Base-by-base conservation (phyloP, 2,888 invertebrate species). In the Hydroisotoma schaefferi region DNA sequence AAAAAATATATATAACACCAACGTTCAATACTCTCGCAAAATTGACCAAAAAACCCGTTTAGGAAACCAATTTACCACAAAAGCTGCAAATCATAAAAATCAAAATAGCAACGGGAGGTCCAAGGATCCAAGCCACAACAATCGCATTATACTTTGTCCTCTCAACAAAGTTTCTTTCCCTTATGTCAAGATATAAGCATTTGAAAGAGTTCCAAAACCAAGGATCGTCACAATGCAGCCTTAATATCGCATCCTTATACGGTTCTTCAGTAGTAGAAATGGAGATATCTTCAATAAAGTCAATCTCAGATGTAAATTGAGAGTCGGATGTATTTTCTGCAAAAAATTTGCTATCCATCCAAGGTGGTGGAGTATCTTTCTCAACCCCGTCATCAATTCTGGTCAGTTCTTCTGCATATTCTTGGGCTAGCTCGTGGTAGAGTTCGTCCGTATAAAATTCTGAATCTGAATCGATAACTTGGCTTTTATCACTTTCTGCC, bases 171-270 rank as follows among this genome's bases (percentile, higher is more conserved):
- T 57, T 60, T 18, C 33, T 48, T n/a, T 56, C 29, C 53, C 52
- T 56, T 6, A 57, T 15, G 49, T 67, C 67, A 22, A 63, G 22
- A 56, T 57, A 67, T 3, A 59, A 43, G 49, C 67, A 67, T 37
- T 56, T 57, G 22, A 61, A 59, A 22, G 67, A 52, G 47, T 67
- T 67, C 67, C 67, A 67, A 44, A 67, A 63, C 67, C 67, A 67
- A 23, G 67, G 67, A 55, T 63, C 56, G 43, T 65, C 61, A 49
- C 64, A 65, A 2, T 55, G 51, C 20, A 65, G 28, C 26, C 56
- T 52, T 22, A 22, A n/a, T 29, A 40, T 38, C n/a, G 59, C 47
- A 20, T 58, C 49, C 18, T 29, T 47, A 29, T 60, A 63, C 8
- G 52, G 54, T 44, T 63, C 63, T 40, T 46, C 54, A 2, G n/a